Conservation (phyloP, 1,140 invertebrate species). For the Macrocentrus cingulum region DNA sequence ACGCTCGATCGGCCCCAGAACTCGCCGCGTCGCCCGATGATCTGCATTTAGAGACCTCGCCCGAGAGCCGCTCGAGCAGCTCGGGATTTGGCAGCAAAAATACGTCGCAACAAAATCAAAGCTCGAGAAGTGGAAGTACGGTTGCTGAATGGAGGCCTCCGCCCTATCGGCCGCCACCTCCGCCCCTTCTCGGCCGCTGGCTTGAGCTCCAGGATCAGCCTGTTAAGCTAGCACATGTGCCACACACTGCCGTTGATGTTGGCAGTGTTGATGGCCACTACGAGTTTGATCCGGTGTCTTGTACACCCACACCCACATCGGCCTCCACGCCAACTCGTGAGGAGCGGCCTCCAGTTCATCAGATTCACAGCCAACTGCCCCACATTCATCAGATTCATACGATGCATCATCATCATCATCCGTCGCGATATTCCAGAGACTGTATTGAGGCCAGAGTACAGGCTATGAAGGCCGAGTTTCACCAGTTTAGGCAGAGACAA, state of each 20-base stretch:
- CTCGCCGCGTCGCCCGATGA: conserved; percentile 63
- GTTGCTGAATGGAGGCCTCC: conserved; percentile 75
- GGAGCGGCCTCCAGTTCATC: conserved; percentile 54
- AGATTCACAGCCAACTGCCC: conserved; percentile 46
- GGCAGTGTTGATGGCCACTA: conserved; percentile 93
- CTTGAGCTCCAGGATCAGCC: conserved; percentile 59
- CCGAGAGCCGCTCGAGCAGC: conserved; percentile 82
- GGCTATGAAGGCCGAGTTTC: conserved; percentile 94
- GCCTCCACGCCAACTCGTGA: conserved; percentile 66
- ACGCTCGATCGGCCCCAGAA: conserved; percentile 68
- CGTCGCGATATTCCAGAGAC: conserved; percentile 58
- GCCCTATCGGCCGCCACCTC: conserved; percentile 70
- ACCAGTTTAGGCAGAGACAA: conserved; percentile 86
- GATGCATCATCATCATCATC: conserved; percentile 57
- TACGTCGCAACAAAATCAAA: conserved; percentile 80
- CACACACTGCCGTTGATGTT: conserved; percentile 67
- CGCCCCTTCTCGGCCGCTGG: conserved; percentile 66
- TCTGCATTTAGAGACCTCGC: conserved; percentile 68
- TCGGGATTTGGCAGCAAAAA: conserved; percentile 91
- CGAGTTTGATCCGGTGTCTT: conserved; percentile 83
- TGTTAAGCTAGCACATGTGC: conserved; percentile 25
- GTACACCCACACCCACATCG: conserved; percentile 73
- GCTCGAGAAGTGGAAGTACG: conserved; percentile 69
- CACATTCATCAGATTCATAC: conserved; percentile 51
- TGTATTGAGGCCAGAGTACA: conserved; percentile 89